These are phyloP conservation scores for Lamellibrachia columna DNA, from an alignment of 2,888 invertebrate species.

Conservation along the genomic window DNA sequence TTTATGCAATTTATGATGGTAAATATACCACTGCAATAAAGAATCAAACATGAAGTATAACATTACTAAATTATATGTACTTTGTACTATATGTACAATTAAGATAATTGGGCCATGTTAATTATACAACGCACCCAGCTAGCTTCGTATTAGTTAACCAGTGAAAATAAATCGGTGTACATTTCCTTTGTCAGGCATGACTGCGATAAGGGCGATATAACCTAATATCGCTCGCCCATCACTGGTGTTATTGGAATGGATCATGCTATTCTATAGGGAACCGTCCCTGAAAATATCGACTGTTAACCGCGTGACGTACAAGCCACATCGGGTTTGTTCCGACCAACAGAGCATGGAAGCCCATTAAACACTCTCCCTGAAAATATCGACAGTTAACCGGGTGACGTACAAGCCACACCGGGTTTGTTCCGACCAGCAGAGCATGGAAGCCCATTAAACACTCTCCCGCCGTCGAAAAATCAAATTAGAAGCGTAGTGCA, in stretches of 20 bases:
- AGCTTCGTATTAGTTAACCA: too few relatives aligned
- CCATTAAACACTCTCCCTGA: not conserved
- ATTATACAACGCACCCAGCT: too few relatives aligned
- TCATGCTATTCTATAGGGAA: not conserved
- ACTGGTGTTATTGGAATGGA: not conserved
- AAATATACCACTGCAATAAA: too few relatives aligned
- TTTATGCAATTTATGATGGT: too few relatives aligned
- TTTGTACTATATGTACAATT: too few relatives aligned
- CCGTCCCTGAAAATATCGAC: not conserved
- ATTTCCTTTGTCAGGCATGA: not conserved
- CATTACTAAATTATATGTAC: too few relatives aligned
- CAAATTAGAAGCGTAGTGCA: not conserved
- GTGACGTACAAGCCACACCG: not conserved
- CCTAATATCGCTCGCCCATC: not conserved
- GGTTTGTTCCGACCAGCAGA: not conserved
- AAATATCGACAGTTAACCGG: not conserved
- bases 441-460: not conserved
- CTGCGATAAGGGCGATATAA: not conserved
- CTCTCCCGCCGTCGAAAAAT: slow-evolving; percentile 2
- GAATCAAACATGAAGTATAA: too few relatives aligned
- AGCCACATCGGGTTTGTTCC: not conserved
- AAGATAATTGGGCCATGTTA: too few relatives aligned
- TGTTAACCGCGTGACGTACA: not conserved
- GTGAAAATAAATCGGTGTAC: too few relatives aligned
- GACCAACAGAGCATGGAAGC: not conserved